Base-by-base conservation (phyloP, 2,888 invertebrate genomes). In the Nysson spinosus region DNA sequence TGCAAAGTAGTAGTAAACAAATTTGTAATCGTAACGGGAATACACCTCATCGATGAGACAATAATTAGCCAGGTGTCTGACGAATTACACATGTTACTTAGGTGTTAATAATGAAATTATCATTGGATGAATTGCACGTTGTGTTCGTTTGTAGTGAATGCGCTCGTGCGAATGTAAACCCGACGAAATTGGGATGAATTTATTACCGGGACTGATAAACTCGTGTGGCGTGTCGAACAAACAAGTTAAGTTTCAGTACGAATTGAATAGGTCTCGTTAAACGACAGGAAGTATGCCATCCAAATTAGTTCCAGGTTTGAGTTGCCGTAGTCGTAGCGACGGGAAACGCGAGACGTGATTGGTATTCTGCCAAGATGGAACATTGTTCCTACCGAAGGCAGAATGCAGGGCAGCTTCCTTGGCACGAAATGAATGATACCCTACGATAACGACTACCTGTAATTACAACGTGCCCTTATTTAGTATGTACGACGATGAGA, bases 301-400 rank as follows among this genome's bases (percentile, higher is more conserved):
- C 20, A 30, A 20, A 66, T 68, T 42, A 42, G 51, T 52, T 44
- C 39, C 58, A 54, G 52, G 49, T 67, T 55, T 17, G 43, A 19
- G 32, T 12, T 14, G 24, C 28, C 28, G 49, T n/a, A n/a, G n/a
- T 44, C 20, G 54, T 32, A 24, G 47, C 44, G 11, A 5, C 44
- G 49, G 32, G 66, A 64, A 67, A 64, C 46, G 34, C 22, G 62
- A 51, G 66, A 51, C 55, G 46, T 54, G 16, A 42, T 60, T 68
- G 67, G 64, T 57, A 44, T 42, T 54, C 50, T 47, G 69, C 69
- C 69, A 67, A 34, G 12, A 9, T 26, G 3, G 52, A 57, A 67
- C 62, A 67, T 57, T 67, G 61, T 46, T 30, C 28, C 42, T 19
- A 17, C n/a, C 24, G 28, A 35, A 30, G 46, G 46, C 34, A 47